Evolutionary conservation across 2,113 vertebrate genomes (phyloP).

Genomic region (Ptyas mucosa): DNA sequence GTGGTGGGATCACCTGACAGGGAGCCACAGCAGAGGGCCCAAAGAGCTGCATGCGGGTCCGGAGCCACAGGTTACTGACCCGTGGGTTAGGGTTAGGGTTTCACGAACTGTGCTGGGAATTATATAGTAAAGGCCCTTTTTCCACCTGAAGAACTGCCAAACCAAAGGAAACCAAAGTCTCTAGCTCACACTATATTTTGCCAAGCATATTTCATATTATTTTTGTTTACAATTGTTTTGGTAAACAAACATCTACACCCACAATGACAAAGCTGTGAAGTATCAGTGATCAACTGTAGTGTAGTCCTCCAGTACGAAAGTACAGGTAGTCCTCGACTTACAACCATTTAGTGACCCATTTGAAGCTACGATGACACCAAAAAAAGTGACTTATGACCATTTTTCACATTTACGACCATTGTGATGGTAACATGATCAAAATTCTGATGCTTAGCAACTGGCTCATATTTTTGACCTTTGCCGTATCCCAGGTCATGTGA

Average conservation of each 20-base stretch:
- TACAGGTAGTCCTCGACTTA: no score
- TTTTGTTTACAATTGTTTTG: slow-evolving; percentile 3
- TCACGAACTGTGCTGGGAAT: slow-evolving; percentile 38
- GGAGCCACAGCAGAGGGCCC: no score
- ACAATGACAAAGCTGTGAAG: slow-evolving; percentile 13
- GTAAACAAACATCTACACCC: background rate
- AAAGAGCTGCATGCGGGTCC: no score
- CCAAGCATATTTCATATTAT: slow-evolving; percentile 30
- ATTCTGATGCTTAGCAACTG: no score
- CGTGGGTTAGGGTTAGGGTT: background rate
- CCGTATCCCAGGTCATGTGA: no score
- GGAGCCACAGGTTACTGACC: no score
- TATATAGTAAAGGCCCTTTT: slow-evolving; percentile 46
- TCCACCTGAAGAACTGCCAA: slow-evolving; percentile 20
- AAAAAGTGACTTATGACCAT: background rate
- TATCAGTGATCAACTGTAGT: slow-evolving; percentile 16
- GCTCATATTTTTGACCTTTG: no score
- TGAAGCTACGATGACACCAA: no score
- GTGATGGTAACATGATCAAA: background rate
- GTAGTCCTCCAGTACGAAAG: background rate
- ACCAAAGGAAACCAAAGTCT: background rate
- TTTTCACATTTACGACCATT: background rate
- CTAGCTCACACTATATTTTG: slow-evolving; percentile 14
- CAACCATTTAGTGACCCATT: no score
- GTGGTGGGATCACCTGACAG: no score